phyloP scores from a whole-genome alignment of 53 echinoderm and acorn worm genomes.

The Crossaster papposus region DNA sequence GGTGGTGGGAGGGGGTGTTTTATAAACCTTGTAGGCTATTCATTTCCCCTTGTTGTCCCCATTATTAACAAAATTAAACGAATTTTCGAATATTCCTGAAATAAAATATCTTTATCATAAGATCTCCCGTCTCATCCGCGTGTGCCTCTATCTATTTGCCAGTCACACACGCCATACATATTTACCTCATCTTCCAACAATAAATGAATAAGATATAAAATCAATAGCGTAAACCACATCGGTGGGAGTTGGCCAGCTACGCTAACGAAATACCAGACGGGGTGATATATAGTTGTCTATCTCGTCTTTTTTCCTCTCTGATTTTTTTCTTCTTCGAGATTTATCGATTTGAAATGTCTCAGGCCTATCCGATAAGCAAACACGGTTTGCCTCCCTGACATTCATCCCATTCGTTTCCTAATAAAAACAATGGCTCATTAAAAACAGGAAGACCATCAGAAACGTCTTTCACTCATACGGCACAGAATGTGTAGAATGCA shows the following conservation, averaged over 20 bases:
- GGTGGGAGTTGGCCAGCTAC: constrained; percentile 35
- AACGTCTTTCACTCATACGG: too few species aligned
- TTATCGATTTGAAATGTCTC: constrained; percentile 13
- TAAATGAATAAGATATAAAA: not conserved
- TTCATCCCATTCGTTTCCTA: constrained; percentile 16
- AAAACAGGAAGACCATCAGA: not conserved
- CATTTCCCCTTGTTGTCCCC: not conserved
- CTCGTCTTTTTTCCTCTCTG: not conserved
- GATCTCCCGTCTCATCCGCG: not conserved
- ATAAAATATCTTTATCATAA: not conserved
- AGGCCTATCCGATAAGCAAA: constrained; percentile 25
- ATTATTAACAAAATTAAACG: not conserved
- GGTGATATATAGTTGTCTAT: not conserved
- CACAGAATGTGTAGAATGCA: too few species aligned
- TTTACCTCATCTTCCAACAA: not conserved
- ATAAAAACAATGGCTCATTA: constrained; percentile 3
- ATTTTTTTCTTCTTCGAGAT: constrained; percentile 21
- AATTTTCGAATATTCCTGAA: not conserved
- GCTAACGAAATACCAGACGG: constrained; percentile 14
- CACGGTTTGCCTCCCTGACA: constrained; percentile 15
- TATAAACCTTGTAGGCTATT: too few species aligned
- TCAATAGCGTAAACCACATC: constrained; percentile 46
- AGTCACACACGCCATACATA: not conserved
- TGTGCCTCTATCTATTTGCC: not conserved
- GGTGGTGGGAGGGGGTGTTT: too few species aligned